Evolutionary conservation across 2,888 invertebrate genomes (phyloP).

Genomic region (Mythimna impura): DNA sequence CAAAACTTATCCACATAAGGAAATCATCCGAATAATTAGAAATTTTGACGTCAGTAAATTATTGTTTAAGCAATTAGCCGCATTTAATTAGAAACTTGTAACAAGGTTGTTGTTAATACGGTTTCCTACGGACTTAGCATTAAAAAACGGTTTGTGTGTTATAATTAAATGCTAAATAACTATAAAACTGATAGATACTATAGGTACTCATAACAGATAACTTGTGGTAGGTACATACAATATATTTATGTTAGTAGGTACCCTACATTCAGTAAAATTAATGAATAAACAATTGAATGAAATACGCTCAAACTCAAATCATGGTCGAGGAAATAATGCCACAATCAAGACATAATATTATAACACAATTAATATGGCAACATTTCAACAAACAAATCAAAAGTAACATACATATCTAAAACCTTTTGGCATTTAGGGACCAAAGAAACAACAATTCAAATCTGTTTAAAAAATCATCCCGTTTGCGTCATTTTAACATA

Average conservation of each 20-base stretch:
- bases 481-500: conserved; percentile 46
- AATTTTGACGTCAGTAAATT: not conserved
- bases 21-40: not conserved
- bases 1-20: not conserved
- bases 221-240: no score
- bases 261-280: not conserved
- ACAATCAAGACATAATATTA: not conserved
- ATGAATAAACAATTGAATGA: not conserved
- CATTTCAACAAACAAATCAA: conserved; percentile 45
- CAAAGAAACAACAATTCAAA: conserved; percentile 48
- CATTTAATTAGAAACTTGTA: not conserved
- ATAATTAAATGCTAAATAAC: no score
- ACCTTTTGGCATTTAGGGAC: conserved; percentile 36
- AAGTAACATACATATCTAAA: conserved; percentile 19
- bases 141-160: not conserved
- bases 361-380: conserved; percentile 47
- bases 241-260: not conserved
- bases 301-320: not conserved
- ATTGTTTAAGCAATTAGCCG: not conserved
- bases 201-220: no score
- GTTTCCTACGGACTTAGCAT: not conserved
- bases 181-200: no score
- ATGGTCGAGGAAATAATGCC: not conserved
- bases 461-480: conserved; percentile 43
- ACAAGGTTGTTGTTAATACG: not conserved